Percentiles rank a stretch among this genome's conserved stretches.
These are phyloP conservation scores for Lottia scabra DNA, from an alignment of 2,888 invertebrate genomes.

Conservation along the genomic window DNA sequence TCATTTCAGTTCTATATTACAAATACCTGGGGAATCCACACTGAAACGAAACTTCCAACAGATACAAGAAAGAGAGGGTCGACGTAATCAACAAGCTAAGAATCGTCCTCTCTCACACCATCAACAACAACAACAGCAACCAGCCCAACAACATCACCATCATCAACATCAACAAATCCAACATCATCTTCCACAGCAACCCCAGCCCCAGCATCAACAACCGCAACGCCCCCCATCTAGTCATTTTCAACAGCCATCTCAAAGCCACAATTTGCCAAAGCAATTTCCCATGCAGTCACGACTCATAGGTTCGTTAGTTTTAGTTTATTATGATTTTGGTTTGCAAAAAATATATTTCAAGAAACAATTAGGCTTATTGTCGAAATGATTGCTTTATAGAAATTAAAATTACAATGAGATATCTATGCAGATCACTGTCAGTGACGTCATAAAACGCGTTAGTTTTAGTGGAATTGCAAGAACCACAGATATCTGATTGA, in stretches of 20 bases:
- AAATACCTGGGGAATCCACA: conserved; percentile 92
- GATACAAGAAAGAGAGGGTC: conserved; percentile 77
- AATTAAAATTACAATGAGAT: too few species aligned
- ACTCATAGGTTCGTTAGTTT: conserved; percentile 38
- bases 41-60: conserved; percentile 97
- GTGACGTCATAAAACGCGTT: too few species aligned
- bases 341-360: too few species aligned
- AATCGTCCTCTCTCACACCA: conserved; percentile 29
- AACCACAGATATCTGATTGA: too few species aligned
- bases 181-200: conserved; percentile 72
- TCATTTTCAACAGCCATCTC: conserved; percentile 32
- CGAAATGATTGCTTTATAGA: too few species aligned
- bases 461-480: too few species aligned
- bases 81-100: conserved; percentile 33
- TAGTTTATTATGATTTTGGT: neutral
- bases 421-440: too few species aligned
- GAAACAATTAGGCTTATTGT: too few species aligned
- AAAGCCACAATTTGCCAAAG: conserved; percentile 76
- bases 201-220: conserved; percentile 42
- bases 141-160: conserved; percentile 41
- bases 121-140: conserved; percentile 33
- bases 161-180: conserved; percentile 73
- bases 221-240: conserved; percentile 37
- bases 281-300: conserved; percentile 45
- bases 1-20: conserved; percentile 81